Evolutionary conservation across 92 coral and sea anemone genomes (phyloP), one percentile per base, ranked within the genome.

Genomic region (Epizoanthus illoricatus): DNA sequence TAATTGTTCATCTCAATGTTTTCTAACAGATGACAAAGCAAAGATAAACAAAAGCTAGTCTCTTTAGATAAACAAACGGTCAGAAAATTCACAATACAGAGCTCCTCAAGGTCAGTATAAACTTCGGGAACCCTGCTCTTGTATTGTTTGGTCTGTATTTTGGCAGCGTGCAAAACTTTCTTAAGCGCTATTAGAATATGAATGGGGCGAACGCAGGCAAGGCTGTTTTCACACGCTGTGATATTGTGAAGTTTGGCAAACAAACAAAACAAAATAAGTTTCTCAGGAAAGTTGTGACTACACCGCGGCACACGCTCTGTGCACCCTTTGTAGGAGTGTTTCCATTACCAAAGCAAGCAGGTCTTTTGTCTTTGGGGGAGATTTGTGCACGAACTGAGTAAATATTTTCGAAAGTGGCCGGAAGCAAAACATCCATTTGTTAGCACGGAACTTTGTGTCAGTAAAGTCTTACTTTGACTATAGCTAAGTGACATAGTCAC

Each of bases 1-100:
- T 80, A 89, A 89, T 89, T 85, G 83, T 81, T 85, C 86, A 43
- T 81, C 90, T 81, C 87, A 66, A 81, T 89, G 92, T 89, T 89
- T 75, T 85, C 76, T 86, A 81, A 89, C 92, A 89, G 61, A 89
- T 66, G 79, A 80, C 81, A 72, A 85, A 59, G 10, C 33, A n/a
- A 58, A 16, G 43, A 65, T 86, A 81, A 85, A 89, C 89, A 86
- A 80, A 79, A 74, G 68, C 28, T 17, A n/a, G 54, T 70, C 80
- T 23, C 57, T 69, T 79, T 72, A 68, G 80, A 65, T 12, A 42
- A 79, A 81, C 87, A 85, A 89, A 85, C 23, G 84, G 33, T 4
- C 19, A 52, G 56, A 23, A 65, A 39, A 61, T 69, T 65, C 61
- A 59, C 43, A 87, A 69, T 75, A 87, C 63, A 79, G 86, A 72